Base-by-base conservation (phyloP, 2,797 vertebrate genomes). In the Serranus cabrilla region DNA sequence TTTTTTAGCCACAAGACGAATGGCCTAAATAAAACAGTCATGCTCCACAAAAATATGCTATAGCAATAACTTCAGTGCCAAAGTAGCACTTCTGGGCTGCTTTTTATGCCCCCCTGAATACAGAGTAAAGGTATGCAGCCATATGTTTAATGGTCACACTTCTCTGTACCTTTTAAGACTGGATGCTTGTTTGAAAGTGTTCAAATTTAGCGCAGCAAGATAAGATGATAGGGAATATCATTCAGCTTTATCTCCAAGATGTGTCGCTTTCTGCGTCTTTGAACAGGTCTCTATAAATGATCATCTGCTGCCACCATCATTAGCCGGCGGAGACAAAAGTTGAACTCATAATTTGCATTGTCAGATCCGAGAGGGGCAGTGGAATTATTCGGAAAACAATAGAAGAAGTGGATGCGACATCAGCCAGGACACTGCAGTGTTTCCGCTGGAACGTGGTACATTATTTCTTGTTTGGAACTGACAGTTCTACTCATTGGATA, bases 1-100 rank as follows among this genome's bases (percentile, higher is more conserved):
- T 82, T 81, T 62, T 85, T 73, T 83, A 77, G 81, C 71, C 78
- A 63, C 65, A 74, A 89, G 81, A 91, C 59, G 73, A 90, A 89
- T 80, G 54, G 71, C 63, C 69, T 25, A 76, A 89, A 90, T 90
- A 87, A 92, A 92, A 83, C 84, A 85, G 88, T 85, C 89, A 78
- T 76, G 69, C 75, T 60, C 63, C 46, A 66, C 64, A 78, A 84
- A 86, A 87, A 90, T 78, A 82, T 77, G 68, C 65, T 50, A 47
- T 11, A 12, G 73, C 81, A 81, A 76, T 87, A 87, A 89, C 72
- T 82, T 86, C 37, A 59, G 9, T 51, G 62, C 18, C 46, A 17
- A 72, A 78, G 64, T 42, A 74, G 78, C 66, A 64, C 74, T 60
- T 74, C 64, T 78, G 31, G 55, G 56, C 61, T 45, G 57, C 45